Evolutionary conservation across 2,888 invertebrate species (phyloP), one percentile per base, ranked within the genome.

Genomic region (Torymus aiolomorphi): DNA sequence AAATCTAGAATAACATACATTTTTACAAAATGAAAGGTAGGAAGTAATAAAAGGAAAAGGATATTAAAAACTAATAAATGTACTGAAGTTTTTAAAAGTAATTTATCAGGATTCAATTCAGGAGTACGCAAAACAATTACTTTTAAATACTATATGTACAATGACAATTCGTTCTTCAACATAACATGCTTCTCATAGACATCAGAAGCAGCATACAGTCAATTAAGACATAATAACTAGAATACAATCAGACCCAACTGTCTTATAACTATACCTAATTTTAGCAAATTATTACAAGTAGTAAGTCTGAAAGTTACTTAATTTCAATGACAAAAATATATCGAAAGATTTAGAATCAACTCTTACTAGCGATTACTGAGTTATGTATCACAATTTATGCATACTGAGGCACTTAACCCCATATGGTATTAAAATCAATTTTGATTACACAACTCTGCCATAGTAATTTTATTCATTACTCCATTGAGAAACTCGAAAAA

Each of bases 101-200:
- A 74, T 67, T 77, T 65, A 77, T 77, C 74, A 59, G 66, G 18
- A 66, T 76, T 76, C 57, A 65, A 62, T 72, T 31, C 31, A 65
- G 70, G 70, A 74, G 31, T 72, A 74, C 61, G 20, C 52, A 62
- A 78, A 76, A 76, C 56, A 79, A 65, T 70, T 74, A 70, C n/a
- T 76, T 79, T 70, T 76, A 78, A 74, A 76, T 76, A 76, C 54
- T 79, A 73, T 81, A 73, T 80, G 18, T 74, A 81, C 76, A 79
- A 56, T 63, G 56, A 59, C 18, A 18, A 78, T 42, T 71, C 31
- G 31, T 78, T 67, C 49, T 42, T 62, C 31, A 72, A 78, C 20
- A 78, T 69, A 78, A 79, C 74, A 65, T 42, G 42, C 42, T 42
- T 42, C 42, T 42, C 42, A 8, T 42, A 42, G 42, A 42, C 42